Evolutionary conservation across 2,888 invertebrate genomes (phyloP).

Genomic region (Himalopsyche japonica): DNA sequence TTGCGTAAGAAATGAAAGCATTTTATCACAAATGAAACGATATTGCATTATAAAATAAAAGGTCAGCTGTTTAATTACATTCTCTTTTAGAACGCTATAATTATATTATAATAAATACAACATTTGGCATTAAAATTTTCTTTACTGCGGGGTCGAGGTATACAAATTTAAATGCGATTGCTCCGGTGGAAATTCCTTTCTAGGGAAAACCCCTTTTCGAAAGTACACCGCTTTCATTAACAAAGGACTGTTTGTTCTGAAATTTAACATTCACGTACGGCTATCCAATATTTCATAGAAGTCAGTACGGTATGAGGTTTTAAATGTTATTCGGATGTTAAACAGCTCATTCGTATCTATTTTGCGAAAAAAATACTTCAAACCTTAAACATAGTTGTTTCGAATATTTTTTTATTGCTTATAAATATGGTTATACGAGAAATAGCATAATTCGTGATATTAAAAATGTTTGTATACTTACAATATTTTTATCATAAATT

Average conservation of each 20-base stretch:
- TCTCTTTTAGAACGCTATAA: neutral
- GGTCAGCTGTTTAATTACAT: too few relatives aligned
- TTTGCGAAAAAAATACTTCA: neutral
- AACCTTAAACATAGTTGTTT: neutral
- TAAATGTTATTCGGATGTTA: neutral
- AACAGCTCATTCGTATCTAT: neutral
- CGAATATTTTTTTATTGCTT: too few relatives aligned
- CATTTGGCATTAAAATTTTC: neutral
- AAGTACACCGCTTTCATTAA: neutral
- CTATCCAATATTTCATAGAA: neutral
- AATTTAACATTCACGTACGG: neutral
- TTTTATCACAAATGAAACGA: too few relatives aligned
- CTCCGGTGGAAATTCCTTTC: neutral
- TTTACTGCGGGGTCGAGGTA: neutral
- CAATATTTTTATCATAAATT: too few relatives aligned
- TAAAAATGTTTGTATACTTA: too few relatives aligned
- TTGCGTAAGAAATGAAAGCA: too few relatives aligned
- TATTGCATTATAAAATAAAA: too few relatives aligned
- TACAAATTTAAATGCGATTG: neutral
- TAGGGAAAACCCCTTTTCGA: neutral
- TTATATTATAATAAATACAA: neutral
- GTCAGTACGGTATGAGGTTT: neutral
- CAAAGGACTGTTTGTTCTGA: neutral
- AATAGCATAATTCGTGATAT: too few relatives aligned
- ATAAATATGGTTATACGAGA: too few relatives aligned